Base-by-base conservation (phyloP, 2,113 vertebrate species). In the Phrynocephalus versicolor region DNA sequence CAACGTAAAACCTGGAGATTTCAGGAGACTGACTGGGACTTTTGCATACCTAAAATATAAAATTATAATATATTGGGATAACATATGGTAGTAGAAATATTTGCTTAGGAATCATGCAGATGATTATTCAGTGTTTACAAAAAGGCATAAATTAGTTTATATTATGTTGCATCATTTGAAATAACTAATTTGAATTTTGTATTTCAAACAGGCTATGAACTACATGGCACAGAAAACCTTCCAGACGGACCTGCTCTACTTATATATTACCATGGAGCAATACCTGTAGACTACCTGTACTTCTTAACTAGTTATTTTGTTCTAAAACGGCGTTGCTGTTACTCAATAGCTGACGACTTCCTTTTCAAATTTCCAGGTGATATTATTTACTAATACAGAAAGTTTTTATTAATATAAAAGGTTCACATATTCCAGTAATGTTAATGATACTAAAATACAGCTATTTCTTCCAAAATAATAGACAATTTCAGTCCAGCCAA, bases 211-310 rank as follows among this genome's bases (percentile, higher is more conserved):
- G 95, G 95, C 87, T 96, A 96, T 88, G 95, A 96, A 90, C 87
- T 96, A 84, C 90, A 94, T 84, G 95, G 95, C 1, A 92, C 93
- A 87, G 95, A 96, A 86, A 95, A 96, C 89, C 89, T 96, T 84
- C 95, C 95, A 33, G 70, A 97, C 91, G 97, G 97, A 78, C 95
- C 97, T 76, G 98, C 97, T 14, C 94, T 98, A 82, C 97, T 98
- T 25, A 98, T 98, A 76, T 98, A 98, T 92, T 98, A 98, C 85
- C 98, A 98, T 51, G 98, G 98, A 92, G 97, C 97, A 58, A 97
- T 98, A 93, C 98, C 98, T 13, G 95, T 98, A 19, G 98, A 98
- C 89, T 98, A 98, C 92, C 97, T 97, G 88, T 98, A 98, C 92
- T 98, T 98, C 91, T 95, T 98, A 91, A 95, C 97, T 69, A 97